phyloP scores from a whole-genome alignment of 1,140 invertebrate genomes.

The Leguminivora glycinivorella region DNA sequence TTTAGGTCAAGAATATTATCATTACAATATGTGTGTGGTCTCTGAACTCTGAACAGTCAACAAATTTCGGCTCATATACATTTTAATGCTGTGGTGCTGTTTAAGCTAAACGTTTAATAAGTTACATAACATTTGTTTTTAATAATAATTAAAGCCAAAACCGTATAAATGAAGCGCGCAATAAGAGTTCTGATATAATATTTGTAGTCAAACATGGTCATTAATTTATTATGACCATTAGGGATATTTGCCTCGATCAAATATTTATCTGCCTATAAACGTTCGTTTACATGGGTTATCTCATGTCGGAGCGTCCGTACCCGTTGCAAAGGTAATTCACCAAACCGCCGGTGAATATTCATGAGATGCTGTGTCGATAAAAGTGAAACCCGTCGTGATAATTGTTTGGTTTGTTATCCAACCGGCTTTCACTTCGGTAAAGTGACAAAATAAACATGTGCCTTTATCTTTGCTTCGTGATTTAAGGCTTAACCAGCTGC shows the following conservation, averaged over 20 bases:
- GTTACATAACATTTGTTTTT: too few species aligned
- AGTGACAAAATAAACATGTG: constrained; percentile 3
- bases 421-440: background rate
- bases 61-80: too few species aligned
- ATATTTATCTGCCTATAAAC: background rate
- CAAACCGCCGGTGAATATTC: background rate
- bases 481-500: too few species aligned
- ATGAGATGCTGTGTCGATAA: constrained; percentile 4
- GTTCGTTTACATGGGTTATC: background rate
- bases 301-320: background rate
- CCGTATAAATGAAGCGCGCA: too few species aligned
- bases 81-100: too few species aligned
- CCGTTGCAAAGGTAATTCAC: background rate
- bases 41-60: too few species aligned
- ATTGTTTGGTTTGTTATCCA: constrained; percentile 12
- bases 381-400: constrained; percentile 6
- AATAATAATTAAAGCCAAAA: too few species aligned
- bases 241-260: background rate
- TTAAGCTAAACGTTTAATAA: too few species aligned
- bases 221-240: background rate
- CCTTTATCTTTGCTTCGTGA: too few species aligned
- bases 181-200: too few species aligned
- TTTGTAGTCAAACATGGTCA: background rate
- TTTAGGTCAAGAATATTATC: background rate
- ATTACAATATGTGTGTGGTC: too few species aligned